These are phyloP conservation scores for Pocillopora meandrina DNA, from an alignment of 92 coral and sea anemone genomes.

Conservation along the genomic window DNA sequence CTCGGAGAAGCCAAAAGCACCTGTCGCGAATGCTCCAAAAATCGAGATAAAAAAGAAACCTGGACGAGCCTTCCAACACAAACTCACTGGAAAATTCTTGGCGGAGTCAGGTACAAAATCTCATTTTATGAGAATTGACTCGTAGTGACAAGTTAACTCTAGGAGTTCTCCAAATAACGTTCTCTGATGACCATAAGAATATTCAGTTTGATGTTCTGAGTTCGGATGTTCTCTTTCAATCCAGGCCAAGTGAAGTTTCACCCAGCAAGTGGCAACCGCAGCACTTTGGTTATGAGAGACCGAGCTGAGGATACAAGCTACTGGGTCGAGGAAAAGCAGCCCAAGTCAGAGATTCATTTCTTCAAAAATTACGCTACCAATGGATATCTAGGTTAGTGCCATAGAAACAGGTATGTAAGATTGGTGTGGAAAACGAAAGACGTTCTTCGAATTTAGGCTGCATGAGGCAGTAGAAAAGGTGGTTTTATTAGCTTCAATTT, in stretches of 20 bases:
- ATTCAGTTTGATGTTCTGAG: too few species aligned
- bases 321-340: conserved; percentile 82
- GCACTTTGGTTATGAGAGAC: conserved; percentile 71
- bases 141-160: too few species aligned
- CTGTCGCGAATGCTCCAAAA: conserved; percentile 28
- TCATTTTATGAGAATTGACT: not conserved
- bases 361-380: conserved; percentile 83
- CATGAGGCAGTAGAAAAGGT: too few species aligned
- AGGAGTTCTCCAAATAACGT: too few species aligned
- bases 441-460: too few species aligned
- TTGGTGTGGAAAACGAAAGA: too few species aligned
- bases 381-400: conserved; percentile 70
- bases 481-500: too few species aligned
- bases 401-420: not conserved
- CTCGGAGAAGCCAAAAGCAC: conserved; percentile 25
- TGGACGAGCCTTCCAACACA: conserved; percentile 83
- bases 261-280: conserved; percentile 79
- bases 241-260: conserved; percentile 84
- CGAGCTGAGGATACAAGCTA: conserved; percentile 80
- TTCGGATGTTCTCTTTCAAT: too few species aligned
- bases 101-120: conserved; percentile 78
- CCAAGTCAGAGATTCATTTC: conserved; percentile 60
- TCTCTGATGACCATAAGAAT: too few species aligned
- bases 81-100: conserved; percentile 68
- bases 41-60: conserved; percentile 67